phyloP scores from a whole-genome alignment of 2,888 invertebrate genomes.

The Eretmocerus hayati region DNA sequence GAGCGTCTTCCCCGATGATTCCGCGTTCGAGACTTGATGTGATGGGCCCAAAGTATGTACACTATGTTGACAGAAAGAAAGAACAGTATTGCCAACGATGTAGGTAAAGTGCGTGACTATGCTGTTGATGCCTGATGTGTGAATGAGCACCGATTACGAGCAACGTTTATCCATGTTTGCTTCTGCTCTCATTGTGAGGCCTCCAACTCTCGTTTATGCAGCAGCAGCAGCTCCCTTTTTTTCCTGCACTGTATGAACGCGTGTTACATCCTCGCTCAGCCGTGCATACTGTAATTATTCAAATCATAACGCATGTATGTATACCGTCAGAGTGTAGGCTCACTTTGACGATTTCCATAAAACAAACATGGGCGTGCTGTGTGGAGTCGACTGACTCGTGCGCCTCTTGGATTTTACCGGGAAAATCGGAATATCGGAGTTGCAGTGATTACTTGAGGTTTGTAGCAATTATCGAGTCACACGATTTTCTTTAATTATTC shows the following conservation, averaged over 20 bases:
- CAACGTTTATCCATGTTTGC: no score
- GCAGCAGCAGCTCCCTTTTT: no score
- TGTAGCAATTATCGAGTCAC: no score
- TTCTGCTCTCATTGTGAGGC: no score
- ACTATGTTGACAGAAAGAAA: no score
- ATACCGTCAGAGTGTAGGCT: no score
- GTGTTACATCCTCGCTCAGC: conserved; percentile 10
- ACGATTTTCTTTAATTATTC: no score
- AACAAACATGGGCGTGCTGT: neutral
- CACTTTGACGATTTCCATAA: conserved; percentile 18
- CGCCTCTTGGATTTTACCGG: neutral
- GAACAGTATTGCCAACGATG: no score
- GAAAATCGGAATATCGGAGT: no score
- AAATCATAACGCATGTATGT: conserved; percentile 10
- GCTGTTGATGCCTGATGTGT: conserved; percentile 31
- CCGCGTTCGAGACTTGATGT: conserved; percentile 29
- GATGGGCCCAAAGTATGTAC: no score
- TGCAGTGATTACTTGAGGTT: no score
- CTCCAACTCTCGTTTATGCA: neutral
- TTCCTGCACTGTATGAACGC: conserved; percentile 2
- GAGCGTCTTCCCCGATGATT: conserved; percentile 36
- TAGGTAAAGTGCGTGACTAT: conserved; percentile 21
- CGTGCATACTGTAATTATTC: conserved; percentile 16
- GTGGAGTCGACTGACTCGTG: neutral
- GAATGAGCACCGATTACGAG: conserved; percentile 22